Evolutionary conservation across 2,113 vertebrate species (phyloP), one percentile per base, ranked within the genome.

Genomic region (Furnarius figulus): DNA sequence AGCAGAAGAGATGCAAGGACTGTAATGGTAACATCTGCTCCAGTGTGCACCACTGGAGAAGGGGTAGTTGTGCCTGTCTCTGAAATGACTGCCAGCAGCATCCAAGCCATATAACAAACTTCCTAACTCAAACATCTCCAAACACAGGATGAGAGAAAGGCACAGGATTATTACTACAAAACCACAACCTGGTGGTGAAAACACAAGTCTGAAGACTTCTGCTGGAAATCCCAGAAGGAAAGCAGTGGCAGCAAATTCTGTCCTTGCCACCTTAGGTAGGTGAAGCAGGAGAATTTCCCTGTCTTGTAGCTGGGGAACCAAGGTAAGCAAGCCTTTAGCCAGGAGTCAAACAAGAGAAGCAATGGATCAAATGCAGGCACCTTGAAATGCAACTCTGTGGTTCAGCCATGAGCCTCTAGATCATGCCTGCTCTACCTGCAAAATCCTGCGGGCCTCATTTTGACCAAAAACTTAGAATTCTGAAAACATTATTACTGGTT

Each of bases 21-120:
- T 74, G 63, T 14, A 92, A 86, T 8, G 12, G 85, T 94, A 94
- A 93, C 85, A 96, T 85, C 95, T 96, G 90, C 89, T 49, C 53
- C 68, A n/a, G 46, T 46, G 68, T 39, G 35, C 76, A 89, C 44
- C 0, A 0, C 53, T 83, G 6, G 52, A 70, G 76, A 83, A 91
- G 3, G 80, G 58, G 61, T 24, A 46, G 55, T 16, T 58, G 74
- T 65, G 66, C 37, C 76, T 67, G 62, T 19, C 77, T 55, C 87
- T 58, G n/a, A 49, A 76, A 55, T 2, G 5, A 66, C 40, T 72
- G 40, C 25, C 76, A 85, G 83, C 75, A 93, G 71, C 0, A 0
- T 44, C 90, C 78, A 79, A 72, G 76, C 14, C 74, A 68, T 71
- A 20, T 8, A 50, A 93, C 55, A 76, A 91, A 89, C 75, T 59